A percentile compares a stretch with the other conserved stretches of the same genome.
Conservation (phyloP, 2,113 vertebrate species). For the Potamarius usumacintae region DNA sequence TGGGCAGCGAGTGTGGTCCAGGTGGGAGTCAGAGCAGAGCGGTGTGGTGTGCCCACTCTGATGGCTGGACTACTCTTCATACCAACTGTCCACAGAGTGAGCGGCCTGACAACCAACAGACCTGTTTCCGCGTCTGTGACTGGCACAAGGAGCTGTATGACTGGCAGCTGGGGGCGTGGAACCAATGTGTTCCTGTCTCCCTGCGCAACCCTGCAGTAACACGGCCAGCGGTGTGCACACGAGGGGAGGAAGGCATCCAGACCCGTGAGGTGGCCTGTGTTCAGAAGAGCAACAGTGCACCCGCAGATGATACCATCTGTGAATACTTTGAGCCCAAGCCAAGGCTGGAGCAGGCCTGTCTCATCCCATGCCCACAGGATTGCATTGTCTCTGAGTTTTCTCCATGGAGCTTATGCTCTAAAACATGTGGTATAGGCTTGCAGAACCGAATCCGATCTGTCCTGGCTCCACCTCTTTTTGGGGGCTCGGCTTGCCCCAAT, state of each 20-base stretch:
- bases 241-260: constrained; percentile 92
- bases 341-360: constrained; percentile 90
- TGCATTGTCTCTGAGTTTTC: constrained; percentile 88
- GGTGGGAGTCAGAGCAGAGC: constrained; percentile 92
- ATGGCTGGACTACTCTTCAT: constrained; percentile 94
- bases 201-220: constrained; percentile 70
- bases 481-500: constrained; percentile 88
- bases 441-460: constrained; percentile 84
- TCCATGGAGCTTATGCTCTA: constrained; percentile 88
- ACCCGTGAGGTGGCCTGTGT: constrained; percentile 85
- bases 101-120: constrained; percentile 88
- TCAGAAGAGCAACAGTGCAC: constrained; percentile 77
- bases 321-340: constrained; percentile 97
- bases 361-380: constrained; percentile 90
- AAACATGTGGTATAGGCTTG: constrained; percentile 86
- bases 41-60: constrained; percentile 92
- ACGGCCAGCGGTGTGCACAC: constrained; percentile 75
- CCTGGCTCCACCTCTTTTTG: constrained; percentile 85
- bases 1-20: constrained; percentile 94
- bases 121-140: constrained; percentile 92
- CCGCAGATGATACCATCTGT: constrained; percentile 86
- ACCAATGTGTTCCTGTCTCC: constrained; percentile 83
- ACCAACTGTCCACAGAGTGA: constrained; percentile 85
- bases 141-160: constrained; percentile 94
- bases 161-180: constrained; percentile 92